Base-by-base conservation (phyloP, 1,140 invertebrate genomes). In the Megathymus violae region DNA sequence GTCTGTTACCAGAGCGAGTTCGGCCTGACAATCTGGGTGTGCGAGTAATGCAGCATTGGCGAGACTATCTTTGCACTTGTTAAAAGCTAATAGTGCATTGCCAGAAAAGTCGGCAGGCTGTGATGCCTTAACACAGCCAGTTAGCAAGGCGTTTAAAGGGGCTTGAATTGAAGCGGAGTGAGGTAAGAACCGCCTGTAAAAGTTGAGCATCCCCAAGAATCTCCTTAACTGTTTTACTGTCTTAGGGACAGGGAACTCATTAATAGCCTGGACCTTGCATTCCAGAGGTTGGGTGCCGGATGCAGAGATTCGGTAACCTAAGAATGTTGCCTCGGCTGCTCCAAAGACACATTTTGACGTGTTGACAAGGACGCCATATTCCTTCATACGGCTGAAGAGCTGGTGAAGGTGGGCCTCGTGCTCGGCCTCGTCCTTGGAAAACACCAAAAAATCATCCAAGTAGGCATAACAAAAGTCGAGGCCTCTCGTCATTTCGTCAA, bases 121-220 rank as follows among this genome's bases (percentile, higher is more conserved):
- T 7, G 48, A 61, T n/a, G 22, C 56, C 25, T 66, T 66, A 2
- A 54, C 40, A 11, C 16, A 25, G 15, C 51, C 62, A 0, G 31
- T 3, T 10, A 67, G 38, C 4, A 54, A 15, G 1, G 14, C 11
- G 10, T 59, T 44, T 4, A 63, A 9, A 4, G 59, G 59, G 7
- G 44, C 54, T 34, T 67, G 65, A n/a, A 40, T 43, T 4, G 22
- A 3, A 1, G 65, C 51, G 3, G 65, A 59, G 1, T 47, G 16
- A 3, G 65, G 60, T 0, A 68, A 5, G 13, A 67, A 62, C 5
- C 54, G 44, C 3, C 65, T 40, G 10, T 67, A 62, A 52, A 67
- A 67, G 17, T 67, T 67, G 0, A 59, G 4, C 65, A 67, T 62
- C 4, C 65, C 65, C 2, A 67, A 19, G 13, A 62, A 67, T 1